Conservation (phyloP, 2,113 vertebrate species). For the Carassius auratus region DNA sequence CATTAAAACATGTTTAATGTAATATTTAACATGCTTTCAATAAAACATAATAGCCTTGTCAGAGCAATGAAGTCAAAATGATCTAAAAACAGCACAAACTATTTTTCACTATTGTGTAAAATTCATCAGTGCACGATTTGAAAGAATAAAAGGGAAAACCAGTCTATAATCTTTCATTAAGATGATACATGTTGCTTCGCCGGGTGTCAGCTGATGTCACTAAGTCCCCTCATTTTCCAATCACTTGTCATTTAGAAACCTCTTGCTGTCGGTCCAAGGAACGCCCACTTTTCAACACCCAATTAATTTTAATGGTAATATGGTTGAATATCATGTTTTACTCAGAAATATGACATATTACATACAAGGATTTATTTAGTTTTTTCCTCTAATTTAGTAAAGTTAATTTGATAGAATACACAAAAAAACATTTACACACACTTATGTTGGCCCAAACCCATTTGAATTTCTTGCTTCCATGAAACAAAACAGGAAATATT, state of each 20-base stretch:
- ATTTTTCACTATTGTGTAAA: background rate
- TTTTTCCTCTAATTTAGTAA: background rate
- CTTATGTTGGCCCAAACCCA: background rate
- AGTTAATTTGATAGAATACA: background rate
- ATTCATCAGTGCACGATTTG: background rate
- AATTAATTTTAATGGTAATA: background rate
- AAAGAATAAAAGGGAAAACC: background rate
- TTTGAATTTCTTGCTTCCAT: background rate
- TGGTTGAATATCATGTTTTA: background rate
- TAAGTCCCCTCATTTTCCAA: background rate
- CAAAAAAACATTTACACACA: background rate
- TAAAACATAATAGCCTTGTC: background rate
- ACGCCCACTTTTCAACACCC: background rate
- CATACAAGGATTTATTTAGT: background rate
- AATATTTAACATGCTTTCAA: background rate
- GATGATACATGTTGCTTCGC: background rate
- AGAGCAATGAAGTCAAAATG: background rate
- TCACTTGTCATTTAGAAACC: background rate
- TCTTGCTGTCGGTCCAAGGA: background rate
- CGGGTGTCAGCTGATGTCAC: background rate
- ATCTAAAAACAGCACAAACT: background rate
- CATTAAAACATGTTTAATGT: background rate
- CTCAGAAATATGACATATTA: background rate
- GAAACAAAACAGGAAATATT: background rate
- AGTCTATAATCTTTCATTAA: background rate